Evolutionary conservation across 2,113 vertebrate genomes (phyloP).

Genomic region (Takifugu flavidus): DNA sequence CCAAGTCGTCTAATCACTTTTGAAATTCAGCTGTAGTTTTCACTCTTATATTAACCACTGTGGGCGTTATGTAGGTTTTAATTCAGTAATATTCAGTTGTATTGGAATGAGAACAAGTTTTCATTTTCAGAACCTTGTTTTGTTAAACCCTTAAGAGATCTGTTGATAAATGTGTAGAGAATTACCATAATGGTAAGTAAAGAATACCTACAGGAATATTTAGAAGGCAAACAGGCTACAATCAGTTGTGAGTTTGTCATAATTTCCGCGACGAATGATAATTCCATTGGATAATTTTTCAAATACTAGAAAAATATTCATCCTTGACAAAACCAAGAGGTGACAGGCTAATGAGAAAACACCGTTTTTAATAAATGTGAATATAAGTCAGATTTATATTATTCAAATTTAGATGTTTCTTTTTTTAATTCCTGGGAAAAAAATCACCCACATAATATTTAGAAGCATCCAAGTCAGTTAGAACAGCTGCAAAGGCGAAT

Average conservation of each 20-base stretch:
- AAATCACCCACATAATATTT: constrained; percentile 12
- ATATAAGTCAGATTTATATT: too few relatives aligned
- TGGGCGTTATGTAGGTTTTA: constrained; percentile 11
- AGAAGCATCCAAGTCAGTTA: constrained; percentile 24
- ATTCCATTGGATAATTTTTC: constrained; percentile 29
- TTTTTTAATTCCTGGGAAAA: constrained; percentile 21
- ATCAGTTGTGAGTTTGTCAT: neutral
- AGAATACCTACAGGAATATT: constrained; percentile 18
- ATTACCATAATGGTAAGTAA: constrained; percentile 35
- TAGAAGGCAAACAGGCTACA: constrained; percentile 20
- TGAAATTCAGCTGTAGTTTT: constrained; percentile 24
- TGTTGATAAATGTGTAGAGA: constrained; percentile 35
- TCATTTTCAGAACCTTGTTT: constrained; percentile 43
- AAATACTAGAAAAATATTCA: constrained; percentile 24
- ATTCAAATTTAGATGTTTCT: neutral
- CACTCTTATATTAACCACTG: constrained; percentile 21
- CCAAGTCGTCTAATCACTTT: constrained; percentile 21
- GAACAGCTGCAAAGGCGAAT: constrained; percentile 22
- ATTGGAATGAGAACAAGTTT: constrained; percentile 35
- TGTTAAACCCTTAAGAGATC: constrained; percentile 21
- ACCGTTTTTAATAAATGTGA: too few relatives aligned
- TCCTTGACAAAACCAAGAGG: constrained; percentile 16
- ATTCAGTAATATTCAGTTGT: constrained; percentile 41
- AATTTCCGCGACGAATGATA: neutral
- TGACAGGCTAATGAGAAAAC: too few relatives aligned